Evolutionary conservation across 2,888 invertebrate genomes (phyloP).

Genomic region (Lithophane ornitopus): DNA sequence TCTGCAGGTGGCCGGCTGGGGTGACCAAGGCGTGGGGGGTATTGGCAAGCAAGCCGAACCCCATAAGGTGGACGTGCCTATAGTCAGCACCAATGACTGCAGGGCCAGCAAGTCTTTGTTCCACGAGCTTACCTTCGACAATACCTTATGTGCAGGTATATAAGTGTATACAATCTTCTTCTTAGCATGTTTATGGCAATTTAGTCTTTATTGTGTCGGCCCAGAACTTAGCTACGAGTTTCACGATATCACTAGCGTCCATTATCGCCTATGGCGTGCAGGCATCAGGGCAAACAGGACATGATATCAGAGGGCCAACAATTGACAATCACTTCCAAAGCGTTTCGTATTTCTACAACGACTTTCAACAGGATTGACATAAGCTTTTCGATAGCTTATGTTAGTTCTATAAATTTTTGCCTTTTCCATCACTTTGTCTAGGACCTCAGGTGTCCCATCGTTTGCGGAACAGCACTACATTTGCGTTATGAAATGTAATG

Average conservation of each 20-base stretch:
- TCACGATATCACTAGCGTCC: too few relatives aligned
- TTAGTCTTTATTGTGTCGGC: too few relatives aligned
- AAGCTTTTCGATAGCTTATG: too few relatives aligned
- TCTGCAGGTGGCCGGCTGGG: constrained; percentile 91
- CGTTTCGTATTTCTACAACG: too few relatives aligned
- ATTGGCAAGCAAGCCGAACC: constrained; percentile 86
- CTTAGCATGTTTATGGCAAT: too few relatives aligned
- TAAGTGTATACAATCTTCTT: neutral
- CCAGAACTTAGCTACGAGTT: too few relatives aligned
- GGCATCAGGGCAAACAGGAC: neutral
- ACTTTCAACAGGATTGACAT: too few relatives aligned
- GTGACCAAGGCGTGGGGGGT: constrained; percentile 85
- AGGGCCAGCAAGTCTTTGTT: constrained; percentile 88
- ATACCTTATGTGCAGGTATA: constrained; percentile 92
- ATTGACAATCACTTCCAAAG: too few relatives aligned
- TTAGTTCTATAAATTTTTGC: too few relatives aligned
- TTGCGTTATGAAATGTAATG: neutral
- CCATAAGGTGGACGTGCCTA: constrained; percentile 87
- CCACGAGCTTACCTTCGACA: constrained; percentile 86
- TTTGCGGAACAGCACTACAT: neutral
- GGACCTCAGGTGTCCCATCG: neutral
- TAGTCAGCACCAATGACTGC: constrained; percentile 90
- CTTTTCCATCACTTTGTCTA: too few relatives aligned
- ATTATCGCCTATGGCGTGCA: too few relatives aligned
- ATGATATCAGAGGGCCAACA: too few relatives aligned